phyloP scores from a whole-genome alignment of 2,797 vertebrate genomes.

The Anguilla megastoma region DNA sequence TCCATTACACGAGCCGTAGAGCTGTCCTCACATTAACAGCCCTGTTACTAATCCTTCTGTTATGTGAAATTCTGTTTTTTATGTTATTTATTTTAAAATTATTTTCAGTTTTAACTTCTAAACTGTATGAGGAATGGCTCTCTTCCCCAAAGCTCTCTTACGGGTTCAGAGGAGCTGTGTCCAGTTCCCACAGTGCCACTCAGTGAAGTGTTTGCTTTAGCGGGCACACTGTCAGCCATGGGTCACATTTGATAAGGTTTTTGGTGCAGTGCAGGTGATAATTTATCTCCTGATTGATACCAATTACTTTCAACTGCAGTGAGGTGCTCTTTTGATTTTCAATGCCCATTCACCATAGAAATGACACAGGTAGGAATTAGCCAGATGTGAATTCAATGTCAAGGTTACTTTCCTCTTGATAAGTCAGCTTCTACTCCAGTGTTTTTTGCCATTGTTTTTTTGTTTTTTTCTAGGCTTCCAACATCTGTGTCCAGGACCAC shows the following conservation, averaged over 20 bases:
- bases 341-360: neutral
- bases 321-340: neutral
- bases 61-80: neutral
- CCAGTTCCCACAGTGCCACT: neutral
- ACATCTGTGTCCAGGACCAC: slow-evolving; percentile 82
- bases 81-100: neutral
- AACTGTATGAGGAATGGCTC: neutral
- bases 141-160: neutral
- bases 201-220: too few species aligned
- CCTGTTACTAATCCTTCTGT: neutral
- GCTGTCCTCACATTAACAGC: neutral
- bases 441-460: neutral
- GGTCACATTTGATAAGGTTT: neutral
- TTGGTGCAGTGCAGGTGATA: neutral
- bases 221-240: neutral
- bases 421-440: neutral
- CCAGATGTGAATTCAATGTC: neutral
- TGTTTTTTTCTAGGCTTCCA: slow-evolving; percentile 73
- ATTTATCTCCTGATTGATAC: neutral
- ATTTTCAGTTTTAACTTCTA: neutral
- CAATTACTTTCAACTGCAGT: neutral
- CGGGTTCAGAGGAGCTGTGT: neutral
- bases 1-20: too few species aligned
- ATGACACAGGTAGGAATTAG: neutral
- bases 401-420: neutral